phyloP scores from a whole-genome alignment of 2,797 vertebrate species.

The Rhincodon typus region DNA sequence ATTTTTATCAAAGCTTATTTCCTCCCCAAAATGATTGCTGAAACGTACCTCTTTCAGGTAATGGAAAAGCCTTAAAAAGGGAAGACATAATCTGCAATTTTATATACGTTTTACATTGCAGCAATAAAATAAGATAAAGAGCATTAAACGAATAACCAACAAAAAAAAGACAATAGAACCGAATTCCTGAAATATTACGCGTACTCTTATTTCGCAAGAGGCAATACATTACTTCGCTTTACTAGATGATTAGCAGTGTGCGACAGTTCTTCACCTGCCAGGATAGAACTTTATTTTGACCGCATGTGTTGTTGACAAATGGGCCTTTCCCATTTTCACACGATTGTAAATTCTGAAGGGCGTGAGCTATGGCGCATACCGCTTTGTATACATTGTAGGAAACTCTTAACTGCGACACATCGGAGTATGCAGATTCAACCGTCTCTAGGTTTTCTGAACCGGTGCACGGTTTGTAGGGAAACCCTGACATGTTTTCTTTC shows the following conservation, averaged over 20 bases:
- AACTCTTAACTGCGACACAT: constrained; percentile 39
- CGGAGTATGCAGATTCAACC: background rate
- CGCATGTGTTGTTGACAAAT: background rate
- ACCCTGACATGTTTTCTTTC: background rate
- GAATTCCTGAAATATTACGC: too few species aligned
- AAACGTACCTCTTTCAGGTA: background rate
- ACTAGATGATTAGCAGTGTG: background rate
- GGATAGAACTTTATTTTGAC: constrained; percentile 48
- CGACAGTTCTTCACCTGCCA: background rate
- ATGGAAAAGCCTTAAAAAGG: background rate
- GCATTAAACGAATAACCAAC: too few species aligned
- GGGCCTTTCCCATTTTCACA: background rate
- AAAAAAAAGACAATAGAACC: too few species aligned
- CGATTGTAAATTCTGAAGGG: background rate
- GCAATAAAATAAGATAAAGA: too few species aligned
- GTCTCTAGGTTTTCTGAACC: background rate
- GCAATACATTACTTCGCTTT: background rate
- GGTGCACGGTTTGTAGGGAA: background rate
- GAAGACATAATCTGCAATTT: too few species aligned
- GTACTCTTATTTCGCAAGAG: too few species aligned
- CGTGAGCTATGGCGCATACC: background rate
- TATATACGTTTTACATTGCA: too few species aligned
- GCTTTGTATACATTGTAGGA: constrained; percentile 50
- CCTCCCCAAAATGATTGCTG: constrained; percentile 28
- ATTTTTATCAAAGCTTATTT: background rate